Evolutionary conservation across 2,888 invertebrate genomes (phyloP), one percentile per base, ranked within the genome.

Genomic region (Machimus atricapillus): DNA sequence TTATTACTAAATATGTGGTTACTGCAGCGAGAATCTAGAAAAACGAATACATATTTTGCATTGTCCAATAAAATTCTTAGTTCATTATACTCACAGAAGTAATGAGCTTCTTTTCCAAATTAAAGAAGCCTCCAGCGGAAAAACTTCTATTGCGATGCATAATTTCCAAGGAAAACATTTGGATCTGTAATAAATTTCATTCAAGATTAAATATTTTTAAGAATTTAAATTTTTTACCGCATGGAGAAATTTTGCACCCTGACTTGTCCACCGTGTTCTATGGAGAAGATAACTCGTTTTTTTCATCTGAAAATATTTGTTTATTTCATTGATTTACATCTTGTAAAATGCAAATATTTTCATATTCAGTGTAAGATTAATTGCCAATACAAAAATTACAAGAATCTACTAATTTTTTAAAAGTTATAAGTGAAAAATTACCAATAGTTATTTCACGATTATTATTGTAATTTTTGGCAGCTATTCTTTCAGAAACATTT

Each of bases 71-170:
- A 46, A 14, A 16, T 46, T 74, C 0, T 27, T 14, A 14, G 16
- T 27, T 23, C 0, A 74, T 74, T 14, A 76, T 37, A 82, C 74
- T 74, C 82, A 90, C 91, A 87, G 91, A 91, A 52, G 91, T 91
- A 37, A 91, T 90, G 16, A 91, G 86, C 87, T 90, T 90, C 52
- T 90, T 90, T 74, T 91, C 89, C 88, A 91, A 90, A 83, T 90
- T 89, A 27, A 91, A 90, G 52, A 90, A 91, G 16, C 90, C 91
- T 3, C 90, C 90, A 0, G 90, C 91, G 8, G 90, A 90, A 14
- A 91, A 90, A 12, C 88, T 89, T 7, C 90, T 87, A 87, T 89
- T 90, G 12, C 90, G 88, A 23, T 91, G 90, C 74, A 90, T 58
- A 1, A 90, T 89, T 89, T 90, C 90, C 76, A 90, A 78, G 0